Conservation (phyloP, 23 tunicate species). For the Botrylloides violaceus region DNA sequence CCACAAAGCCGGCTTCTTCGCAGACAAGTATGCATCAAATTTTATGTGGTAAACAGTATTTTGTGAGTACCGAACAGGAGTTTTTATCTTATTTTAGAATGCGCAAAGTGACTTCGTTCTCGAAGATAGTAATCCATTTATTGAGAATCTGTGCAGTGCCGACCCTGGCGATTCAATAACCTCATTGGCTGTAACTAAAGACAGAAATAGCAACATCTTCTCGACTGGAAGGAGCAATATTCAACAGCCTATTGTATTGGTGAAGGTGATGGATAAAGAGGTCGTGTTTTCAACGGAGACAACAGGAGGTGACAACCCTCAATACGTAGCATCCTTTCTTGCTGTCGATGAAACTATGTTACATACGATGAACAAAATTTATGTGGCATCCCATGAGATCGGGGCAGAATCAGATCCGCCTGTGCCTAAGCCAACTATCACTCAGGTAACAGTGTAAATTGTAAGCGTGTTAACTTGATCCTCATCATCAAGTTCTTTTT, state of each 20-base stretch:
- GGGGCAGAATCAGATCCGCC: neutral
- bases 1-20: constrained; percentile 5
- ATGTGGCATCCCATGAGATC: constrained; percentile 11
- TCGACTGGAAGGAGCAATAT: neutral
- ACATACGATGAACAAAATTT: constrained; percentile 10
- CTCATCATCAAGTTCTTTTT: neutral
- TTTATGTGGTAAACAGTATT: no score
- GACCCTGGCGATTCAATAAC: constrained; percentile 15
- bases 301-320: neutral
- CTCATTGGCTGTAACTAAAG: neutral
- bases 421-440: constrained; percentile 1
- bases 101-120: neutral
- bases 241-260: neutral
- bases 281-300: neutral
- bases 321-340: constrained; percentile 10
- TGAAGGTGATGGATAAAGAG: neutral
- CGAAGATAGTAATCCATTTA: neutral
- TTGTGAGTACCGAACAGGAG: neutral
- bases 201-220: neutral
- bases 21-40: constrained; percentile 12
- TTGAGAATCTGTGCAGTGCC: neutral
- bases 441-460: constrained; percentile 18
- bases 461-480: neutral
- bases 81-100: neutral
- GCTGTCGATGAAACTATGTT: neutral